Evolutionary conservation across 2,888 invertebrate genomes (phyloP).

Genomic region (Melinopterus prodromus): DNA sequence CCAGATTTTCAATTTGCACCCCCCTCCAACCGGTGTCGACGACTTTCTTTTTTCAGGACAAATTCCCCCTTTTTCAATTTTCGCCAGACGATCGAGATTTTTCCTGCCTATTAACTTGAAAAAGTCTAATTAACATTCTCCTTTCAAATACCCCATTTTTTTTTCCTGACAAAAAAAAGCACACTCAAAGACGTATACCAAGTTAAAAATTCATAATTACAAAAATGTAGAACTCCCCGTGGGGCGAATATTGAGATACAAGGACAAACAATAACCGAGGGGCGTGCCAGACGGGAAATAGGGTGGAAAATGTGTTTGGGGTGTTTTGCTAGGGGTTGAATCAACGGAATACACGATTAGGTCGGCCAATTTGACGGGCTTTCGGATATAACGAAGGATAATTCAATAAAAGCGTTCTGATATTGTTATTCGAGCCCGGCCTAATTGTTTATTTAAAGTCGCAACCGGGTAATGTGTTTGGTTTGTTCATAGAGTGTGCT

Average conservation of each 20-base stretch:
- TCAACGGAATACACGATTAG: background rate
- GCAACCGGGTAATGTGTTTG: background rate
- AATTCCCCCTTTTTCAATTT: constrained; percentile 9
- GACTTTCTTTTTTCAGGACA: background rate
- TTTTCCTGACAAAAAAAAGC: background rate
- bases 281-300: background rate
- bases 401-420: background rate
- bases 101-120: background rate
- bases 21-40: background rate
- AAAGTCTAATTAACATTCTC: background rate
- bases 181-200: background rate
- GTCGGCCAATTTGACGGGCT: background rate
- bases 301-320: background rate
- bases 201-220: background rate
- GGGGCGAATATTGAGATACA: background rate
- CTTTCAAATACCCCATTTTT: background rate
- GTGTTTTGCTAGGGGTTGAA: background rate
- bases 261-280: background rate
- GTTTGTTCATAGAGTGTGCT: background rate
- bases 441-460: background rate
- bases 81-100: background rate
- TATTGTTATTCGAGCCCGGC: background rate
- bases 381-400: background rate
- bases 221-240: background rate
- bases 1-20: constrained; percentile 49